Base-by-base conservation (phyloP, 2,888 invertebrate genomes). In the Limnephilus lunatus region DNA sequence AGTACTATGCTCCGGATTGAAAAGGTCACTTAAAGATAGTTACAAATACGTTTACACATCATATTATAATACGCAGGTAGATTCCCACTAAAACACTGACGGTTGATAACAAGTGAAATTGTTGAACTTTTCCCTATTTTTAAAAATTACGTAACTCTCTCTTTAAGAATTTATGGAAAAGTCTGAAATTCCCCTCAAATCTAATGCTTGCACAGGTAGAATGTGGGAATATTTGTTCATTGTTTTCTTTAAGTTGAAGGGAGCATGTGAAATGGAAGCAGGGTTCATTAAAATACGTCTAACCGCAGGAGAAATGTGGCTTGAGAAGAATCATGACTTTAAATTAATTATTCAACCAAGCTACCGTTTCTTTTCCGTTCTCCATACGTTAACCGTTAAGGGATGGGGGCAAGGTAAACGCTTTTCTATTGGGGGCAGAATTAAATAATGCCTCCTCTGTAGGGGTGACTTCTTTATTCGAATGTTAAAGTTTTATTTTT, bases 301-400 rank as follows among this genome's bases (percentile, higher is more conserved):
- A 92, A 92, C 93, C 92, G 68, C 91, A 85, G 68, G 90, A 93
- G 92, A 90, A 86, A 83, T 91, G 91, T 91, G 92, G 89, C 91
- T 91, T 89, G 92, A 86, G 90, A 93, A 87, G 92, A 93, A 93
- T 93, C 93, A 92, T 93, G 93, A 92, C 90, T 83, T 81, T 89
- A 91, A 92, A 93, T 93, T 93, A 93, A 93, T 93, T 93, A 93
- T 93, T 93, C 92, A 93, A 48, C 68, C 25, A 68, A 93, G 80
- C 83, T 81, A 81, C 92, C 90, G 89, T 93, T 93, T 88, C 89
- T 90, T 92, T 92, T 90, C 80, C 53, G 82, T 83, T 86, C 90
- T 91, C 91, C 93, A 92, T 92, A 93, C 93, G 92, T 90, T 89
- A 68, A 68, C 68, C 9, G 68, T 68, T 68, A 68, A 87, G 81